Conservation (phyloP, 2,797 vertebrate genomes). For the Cuniculus paca region DNA sequence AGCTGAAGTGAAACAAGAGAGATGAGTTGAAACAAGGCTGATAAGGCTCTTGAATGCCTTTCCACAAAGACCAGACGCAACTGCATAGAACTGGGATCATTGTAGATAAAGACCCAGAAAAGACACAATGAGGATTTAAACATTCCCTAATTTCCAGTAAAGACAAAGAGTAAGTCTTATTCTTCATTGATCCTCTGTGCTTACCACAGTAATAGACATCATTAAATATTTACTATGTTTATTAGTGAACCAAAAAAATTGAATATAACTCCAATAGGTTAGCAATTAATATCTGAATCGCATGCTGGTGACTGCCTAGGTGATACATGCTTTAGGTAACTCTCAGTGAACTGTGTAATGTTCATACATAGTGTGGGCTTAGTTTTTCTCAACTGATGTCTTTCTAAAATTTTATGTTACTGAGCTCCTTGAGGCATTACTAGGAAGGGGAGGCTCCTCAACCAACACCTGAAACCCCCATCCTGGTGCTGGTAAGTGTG, state of each 20-base stretch:
- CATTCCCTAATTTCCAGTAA: background rate
- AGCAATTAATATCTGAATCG: slow-evolving; percentile 3
- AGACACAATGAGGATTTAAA: background rate
- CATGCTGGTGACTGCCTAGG: background rate
- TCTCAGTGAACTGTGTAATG: background rate
- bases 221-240: slow-evolving; percentile 64
- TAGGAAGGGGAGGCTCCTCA: background rate
- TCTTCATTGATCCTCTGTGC: background rate
- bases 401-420: background rate
- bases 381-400: background rate
- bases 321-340: background rate
- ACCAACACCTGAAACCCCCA: background rate
- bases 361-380: background rate
- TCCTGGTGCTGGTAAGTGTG: background rate
- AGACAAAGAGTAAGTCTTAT: slow-evolving; percentile 8
- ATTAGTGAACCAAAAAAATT: slow-evolving; percentile 1
- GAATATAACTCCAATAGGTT: background rate
- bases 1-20: background rate
- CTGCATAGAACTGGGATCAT: background rate
- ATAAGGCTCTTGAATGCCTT: background rate
- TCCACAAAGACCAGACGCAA: background rate
- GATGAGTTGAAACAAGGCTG: background rate
- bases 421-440: background rate
- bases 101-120: background rate
- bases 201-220: background rate